These are phyloP conservation scores for Myotis davidii DNA, from an alignment of 2,113 vertebrate species.

Conservation along the genomic window DNA sequence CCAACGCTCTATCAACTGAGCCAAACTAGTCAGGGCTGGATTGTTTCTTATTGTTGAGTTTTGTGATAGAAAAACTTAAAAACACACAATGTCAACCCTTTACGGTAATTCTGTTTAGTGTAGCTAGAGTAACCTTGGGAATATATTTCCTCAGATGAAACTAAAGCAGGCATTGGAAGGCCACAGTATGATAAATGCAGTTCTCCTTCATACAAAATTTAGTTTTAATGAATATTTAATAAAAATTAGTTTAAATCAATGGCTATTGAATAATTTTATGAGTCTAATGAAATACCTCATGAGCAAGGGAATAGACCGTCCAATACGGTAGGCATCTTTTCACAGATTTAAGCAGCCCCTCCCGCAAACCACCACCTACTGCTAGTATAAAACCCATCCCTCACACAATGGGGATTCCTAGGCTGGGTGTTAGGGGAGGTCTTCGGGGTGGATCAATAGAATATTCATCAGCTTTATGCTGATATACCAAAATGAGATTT, in stretches of 20 bases:
- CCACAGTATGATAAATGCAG: neutral
- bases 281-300: neutral
- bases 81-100: neutral
- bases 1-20: no score
- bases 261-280: neutral
- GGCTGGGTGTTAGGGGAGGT: neutral
- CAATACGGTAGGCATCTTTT: no score
- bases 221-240: neutral
- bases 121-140: neutral
- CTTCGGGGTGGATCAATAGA: neutral
- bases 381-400: neutral
- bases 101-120: neutral
- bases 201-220: neutral
- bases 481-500: no score
- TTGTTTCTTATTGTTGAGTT: neutral
- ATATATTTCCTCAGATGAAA: neutral
- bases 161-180: neutral
- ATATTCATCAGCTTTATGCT: neutral
- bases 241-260: slow-evolving; percentile 21
- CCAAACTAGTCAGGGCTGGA: no score
- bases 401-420: neutral
- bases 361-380: neutral
- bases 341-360: no score
- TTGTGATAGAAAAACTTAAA: neutral
- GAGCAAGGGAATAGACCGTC: neutral